A percentile compares a stretch with the other conserved stretches of the same genome.
These are phyloP conservation scores for Poicephalus gulielmi DNA, from an alignment of 2,113 vertebrate genomes.

Conservation along the genomic window DNA sequence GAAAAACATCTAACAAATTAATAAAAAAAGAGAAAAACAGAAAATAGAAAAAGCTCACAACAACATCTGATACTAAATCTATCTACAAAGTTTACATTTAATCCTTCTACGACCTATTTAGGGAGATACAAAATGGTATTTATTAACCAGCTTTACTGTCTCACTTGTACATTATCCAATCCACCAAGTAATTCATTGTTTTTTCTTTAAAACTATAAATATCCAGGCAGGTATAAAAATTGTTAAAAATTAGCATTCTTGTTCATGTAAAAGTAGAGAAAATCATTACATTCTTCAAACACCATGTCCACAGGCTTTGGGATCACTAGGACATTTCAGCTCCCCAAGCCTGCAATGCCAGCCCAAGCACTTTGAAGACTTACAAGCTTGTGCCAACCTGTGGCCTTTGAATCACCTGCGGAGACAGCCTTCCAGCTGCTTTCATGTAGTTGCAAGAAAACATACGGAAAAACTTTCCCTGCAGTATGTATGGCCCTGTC, in stretches of 20 bases:
- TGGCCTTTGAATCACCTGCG: accelerated
- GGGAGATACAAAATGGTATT: background rate
- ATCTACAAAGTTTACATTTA: background rate
- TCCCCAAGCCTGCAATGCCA: background rate
- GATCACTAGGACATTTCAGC: background rate
- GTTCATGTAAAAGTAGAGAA: accelerated
- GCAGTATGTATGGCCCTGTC: background rate
- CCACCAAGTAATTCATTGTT: background rate
- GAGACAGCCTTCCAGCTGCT: background rate
- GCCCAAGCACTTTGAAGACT: background rate
- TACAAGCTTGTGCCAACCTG: background rate
- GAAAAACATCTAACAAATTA: background rate
- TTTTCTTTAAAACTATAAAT: background rate
- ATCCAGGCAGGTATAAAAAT: background rate
- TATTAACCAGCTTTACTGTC: background rate
- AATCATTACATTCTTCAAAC: background rate
- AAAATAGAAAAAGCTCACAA: background rate
- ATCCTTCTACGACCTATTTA: background rate
- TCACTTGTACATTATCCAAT: background rate
- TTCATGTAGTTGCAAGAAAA: background rate
- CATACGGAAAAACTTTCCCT: background rate
- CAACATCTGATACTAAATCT: background rate
- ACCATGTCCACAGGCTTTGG: background rate
- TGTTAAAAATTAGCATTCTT: background rate
- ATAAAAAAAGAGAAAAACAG: background rate